phyloP scores from a whole-genome alignment of 2,113 vertebrate species.

The Boleophthalmus pectinirostris region DNA sequence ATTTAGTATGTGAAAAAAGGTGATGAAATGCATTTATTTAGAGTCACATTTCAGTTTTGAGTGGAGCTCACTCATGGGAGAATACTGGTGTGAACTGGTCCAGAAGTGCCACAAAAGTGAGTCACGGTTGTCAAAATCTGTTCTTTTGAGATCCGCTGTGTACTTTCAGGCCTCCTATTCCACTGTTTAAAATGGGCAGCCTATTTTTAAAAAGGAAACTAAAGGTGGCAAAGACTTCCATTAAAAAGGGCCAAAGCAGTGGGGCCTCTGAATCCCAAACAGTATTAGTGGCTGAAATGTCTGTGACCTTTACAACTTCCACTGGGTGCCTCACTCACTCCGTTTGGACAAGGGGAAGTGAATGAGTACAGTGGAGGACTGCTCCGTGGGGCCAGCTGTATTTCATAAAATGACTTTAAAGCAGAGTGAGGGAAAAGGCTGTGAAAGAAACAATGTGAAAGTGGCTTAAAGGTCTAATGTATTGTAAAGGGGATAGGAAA shows the following conservation, averaged over 20 bases:
- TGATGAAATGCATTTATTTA: no score
- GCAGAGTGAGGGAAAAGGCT: background rate
- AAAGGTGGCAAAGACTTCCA: slow-evolving; percentile 5
- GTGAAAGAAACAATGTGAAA: background rate
- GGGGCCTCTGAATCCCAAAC: slow-evolving; percentile 9
- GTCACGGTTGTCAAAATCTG: slow-evolving; percentile 1
- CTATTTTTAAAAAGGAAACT: background rate
- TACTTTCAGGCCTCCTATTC: background rate
- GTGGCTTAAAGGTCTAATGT: background rate
- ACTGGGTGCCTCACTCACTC: slow-evolving; percentile 3
- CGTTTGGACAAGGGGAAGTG: background rate
- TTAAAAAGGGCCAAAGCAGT: background rate
- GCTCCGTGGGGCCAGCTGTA: background rate
- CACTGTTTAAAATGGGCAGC: background rate
- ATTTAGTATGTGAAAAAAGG: no score
- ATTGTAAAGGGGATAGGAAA: background rate
- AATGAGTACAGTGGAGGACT: slow-evolving; percentile 1
- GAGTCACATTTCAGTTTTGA: no score
- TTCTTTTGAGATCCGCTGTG: background rate
- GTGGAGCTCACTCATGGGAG: background rate
- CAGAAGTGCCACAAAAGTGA: background rate
- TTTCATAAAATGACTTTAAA: slow-evolving; percentile 9
- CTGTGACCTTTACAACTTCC: slow-evolving; percentile 9
- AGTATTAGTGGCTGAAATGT: slow-evolving; percentile 22
- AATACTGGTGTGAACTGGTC: slow-evolving; percentile 1